Conservation (phyloP, 2,888 invertebrate species). For the Carcina quercana region DNA sequence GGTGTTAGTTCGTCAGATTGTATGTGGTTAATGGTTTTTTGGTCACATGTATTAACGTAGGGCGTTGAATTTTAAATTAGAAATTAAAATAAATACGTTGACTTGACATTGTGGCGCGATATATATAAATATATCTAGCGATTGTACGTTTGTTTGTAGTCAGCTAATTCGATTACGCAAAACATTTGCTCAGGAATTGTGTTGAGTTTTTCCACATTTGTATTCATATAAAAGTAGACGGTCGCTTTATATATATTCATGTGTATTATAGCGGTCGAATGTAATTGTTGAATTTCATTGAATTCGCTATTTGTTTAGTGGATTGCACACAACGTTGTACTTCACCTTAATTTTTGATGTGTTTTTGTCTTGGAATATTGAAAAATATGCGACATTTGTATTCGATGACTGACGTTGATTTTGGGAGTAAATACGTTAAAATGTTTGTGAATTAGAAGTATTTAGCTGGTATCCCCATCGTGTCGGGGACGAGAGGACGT, state of each 20-base stretch:
- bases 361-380: conserved; percentile 63
- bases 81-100: conserved; percentile 24
- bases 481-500: not conserved
- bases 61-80: conserved; percentile 58
- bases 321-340: conserved; percentile 72
- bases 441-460: conserved; percentile 26
- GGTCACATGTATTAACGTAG: conserved; percentile 52
- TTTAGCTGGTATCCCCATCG: conserved; percentile 3
- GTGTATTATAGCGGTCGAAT: conserved; percentile 34
- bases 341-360: conserved; percentile 70
- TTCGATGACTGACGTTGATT: conserved; percentile 61
- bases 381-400: conserved; percentile 62
- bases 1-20: conserved; percentile 66
- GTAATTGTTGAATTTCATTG: conserved; percentile 58
- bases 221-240: conserved; percentile 49
- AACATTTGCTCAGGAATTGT: conserved; percentile 68
- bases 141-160: conserved; percentile 36
- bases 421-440: conserved; percentile 47
- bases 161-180: conserved; percentile 13
- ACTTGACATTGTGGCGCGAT: conserved; percentile 3
- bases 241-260: conserved; percentile 42
- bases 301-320: conserved; percentile 59
- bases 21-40: conserved; percentile 54
- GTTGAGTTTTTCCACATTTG: conserved; percentile 49
- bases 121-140: conserved; percentile 50